Conservation (phyloP, 2,113 vertebrate genomes). For the Porphyrio hochstetteri region DNA sequence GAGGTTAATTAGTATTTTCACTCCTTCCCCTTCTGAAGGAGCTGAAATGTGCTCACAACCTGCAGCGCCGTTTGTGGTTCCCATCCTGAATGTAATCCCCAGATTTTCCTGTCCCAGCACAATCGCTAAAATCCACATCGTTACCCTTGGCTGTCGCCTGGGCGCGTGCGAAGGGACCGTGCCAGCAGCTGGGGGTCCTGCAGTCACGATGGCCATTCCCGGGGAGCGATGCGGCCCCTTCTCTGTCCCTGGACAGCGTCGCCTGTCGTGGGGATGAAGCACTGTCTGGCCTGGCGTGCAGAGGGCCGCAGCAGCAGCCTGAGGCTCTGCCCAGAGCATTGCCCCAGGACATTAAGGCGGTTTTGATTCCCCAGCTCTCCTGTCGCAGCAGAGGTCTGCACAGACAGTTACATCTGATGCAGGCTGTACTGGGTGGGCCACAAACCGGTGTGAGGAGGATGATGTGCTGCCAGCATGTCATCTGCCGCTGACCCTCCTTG, state of each 20-base stretch:
- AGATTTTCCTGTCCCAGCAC: constrained; percentile 40
- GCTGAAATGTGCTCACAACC: constrained; percentile 26
- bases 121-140: neutral
- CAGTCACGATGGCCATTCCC: neutral
- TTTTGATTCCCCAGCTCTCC: neutral
- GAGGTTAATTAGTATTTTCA: constrained; percentile 88
- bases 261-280: rapidly evolving
- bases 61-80: constrained; percentile 37
- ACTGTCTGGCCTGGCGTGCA: rapidly evolving
- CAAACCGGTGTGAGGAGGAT: neutral
- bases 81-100: constrained; percentile 34
- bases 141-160: neutral
- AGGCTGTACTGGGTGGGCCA: neutral
- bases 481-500: neutral
- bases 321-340: neutral
- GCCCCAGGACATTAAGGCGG: rapidly evolving
- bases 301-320: neutral
- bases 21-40: constrained; percentile 72
- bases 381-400: rapidly evolving
- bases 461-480: rapidly evolving
- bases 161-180: rapidly evolving
- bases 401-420: rapidly evolving
- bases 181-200: neutral
- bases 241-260: neutral
- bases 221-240: neutral